phyloP scores from a whole-genome alignment of 2,113 vertebrate species.

The pig (Sus scrofa) region T2T-Sscrofa CM000812.6:115510001-115510500 shows the following conservation, averaged over 20 bases:
- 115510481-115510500: too few relatives aligned
- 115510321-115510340: too few relatives aligned
- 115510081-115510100: background rate
- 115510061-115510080: background rate
- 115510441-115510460: too few relatives aligned
- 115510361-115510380: too few relatives aligned
- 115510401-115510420: too few relatives aligned
- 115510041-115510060: background rate
- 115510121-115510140: background rate
- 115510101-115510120: accelerated
- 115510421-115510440: too few relatives aligned
- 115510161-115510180: conserved; percentile 50
- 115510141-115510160: background rate
- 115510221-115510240: background rate
- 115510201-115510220: background rate
- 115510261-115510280: too few relatives aligned
- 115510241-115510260: background rate
- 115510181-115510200: background rate
- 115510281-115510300: too few relatives aligned
- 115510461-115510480: background rate
- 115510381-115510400: too few relatives aligned
- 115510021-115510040: background rate
- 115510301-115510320: too few relatives aligned
- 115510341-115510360: too few relatives aligned
- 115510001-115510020: background rate